Percentiles rank a stretch among this genome's conserved stretches.
phyloP scores from a whole-genome alignment of 2,888 invertebrate genomes.

The Nymphalis urticae region DNA sequence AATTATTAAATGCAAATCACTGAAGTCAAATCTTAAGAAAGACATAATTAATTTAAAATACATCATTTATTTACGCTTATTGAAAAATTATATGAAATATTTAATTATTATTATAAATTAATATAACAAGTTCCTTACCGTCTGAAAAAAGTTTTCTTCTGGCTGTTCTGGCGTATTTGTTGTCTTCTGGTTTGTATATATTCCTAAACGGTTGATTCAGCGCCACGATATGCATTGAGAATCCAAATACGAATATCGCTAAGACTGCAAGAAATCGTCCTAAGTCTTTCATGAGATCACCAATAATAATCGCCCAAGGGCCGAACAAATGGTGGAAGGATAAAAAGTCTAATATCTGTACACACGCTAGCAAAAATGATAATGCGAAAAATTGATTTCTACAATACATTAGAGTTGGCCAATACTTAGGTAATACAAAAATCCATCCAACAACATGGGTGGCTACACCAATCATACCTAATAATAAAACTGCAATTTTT shows the following conservation, averaged over 20 bases:
- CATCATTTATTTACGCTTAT: conserved; percentile 5
- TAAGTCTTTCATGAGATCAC: conserved; percentile 95
- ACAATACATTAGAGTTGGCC: conserved; percentile 95
- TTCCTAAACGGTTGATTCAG: conserved; percentile 96
- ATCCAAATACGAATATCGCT: conserved; percentile 98
- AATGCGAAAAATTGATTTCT: conserved; percentile 98
- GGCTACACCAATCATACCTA: conserved; percentile 94
- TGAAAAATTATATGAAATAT: neutral
- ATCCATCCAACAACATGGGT: conserved; percentile 92
- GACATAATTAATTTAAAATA: conserved; percentile 8
- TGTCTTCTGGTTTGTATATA: conserved; percentile 83
- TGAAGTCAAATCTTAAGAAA: neutral
- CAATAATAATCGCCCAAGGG: conserved; percentile 99
- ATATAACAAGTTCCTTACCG: conserved; percentile 80
- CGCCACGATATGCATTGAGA: conserved; percentile 98
- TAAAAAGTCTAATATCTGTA: conserved; percentile 97
- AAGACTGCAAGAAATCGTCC: conserved; percentile 98
- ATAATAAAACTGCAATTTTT: conserved; percentile 91
- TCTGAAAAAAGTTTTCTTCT: conserved; percentile 85
- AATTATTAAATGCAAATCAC: neutral
- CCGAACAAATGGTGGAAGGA: conserved; percentile 99
- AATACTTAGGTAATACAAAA: conserved; percentile 85
- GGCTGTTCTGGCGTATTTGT: conserved; percentile 79
- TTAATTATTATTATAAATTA: neutral
- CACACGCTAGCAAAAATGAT: conserved; percentile 96